Conservation (phyloP, 2,113 vertebrate genomes). For the Laticauda colubrina region DNA sequence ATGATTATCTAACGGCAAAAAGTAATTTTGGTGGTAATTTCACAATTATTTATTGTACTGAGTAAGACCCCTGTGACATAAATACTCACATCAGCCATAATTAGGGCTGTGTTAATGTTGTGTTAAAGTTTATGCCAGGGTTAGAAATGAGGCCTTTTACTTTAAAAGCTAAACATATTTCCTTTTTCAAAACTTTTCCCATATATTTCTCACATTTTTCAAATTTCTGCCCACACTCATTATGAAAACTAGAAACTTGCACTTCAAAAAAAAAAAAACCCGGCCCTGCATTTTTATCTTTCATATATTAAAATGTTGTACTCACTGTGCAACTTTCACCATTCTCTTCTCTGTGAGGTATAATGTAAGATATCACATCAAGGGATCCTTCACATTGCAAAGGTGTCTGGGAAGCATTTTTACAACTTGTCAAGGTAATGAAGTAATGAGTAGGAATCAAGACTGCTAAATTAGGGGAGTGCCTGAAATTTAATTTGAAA, state of each 20-base stretch:
- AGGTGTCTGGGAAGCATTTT: conserved; percentile 69
- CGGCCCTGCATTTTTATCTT: not conserved
- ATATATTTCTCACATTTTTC: not conserved
- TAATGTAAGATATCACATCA: conserved; percentile 77
- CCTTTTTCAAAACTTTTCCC: not conserved
- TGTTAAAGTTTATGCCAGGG: not conserved
- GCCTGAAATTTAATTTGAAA: conserved; percentile 49
- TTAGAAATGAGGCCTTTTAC: not conserved
- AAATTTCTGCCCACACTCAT: not conserved
- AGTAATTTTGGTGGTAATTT: not conserved
- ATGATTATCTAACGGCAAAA: not conserved
- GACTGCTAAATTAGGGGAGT: conserved; percentile 56
- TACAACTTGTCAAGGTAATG: conserved; percentile 85
- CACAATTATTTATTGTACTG: not conserved
- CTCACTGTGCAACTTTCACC: conserved; percentile 89
- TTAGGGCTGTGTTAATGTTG: not conserved
- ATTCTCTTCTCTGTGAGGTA: conserved; percentile 87
- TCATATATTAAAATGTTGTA: conserved; percentile 10
- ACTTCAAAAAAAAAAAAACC: not conserved
- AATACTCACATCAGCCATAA: not conserved
- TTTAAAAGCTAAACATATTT: not conserved
- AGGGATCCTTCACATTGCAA: conserved; percentile 73
- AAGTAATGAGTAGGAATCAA: conserved; percentile 88
- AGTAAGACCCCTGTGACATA: not conserved
- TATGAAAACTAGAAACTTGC: not conserved